phyloP scores from a whole-genome alignment of 2,888 invertebrate species.

The Ligdia adustata region DNA sequence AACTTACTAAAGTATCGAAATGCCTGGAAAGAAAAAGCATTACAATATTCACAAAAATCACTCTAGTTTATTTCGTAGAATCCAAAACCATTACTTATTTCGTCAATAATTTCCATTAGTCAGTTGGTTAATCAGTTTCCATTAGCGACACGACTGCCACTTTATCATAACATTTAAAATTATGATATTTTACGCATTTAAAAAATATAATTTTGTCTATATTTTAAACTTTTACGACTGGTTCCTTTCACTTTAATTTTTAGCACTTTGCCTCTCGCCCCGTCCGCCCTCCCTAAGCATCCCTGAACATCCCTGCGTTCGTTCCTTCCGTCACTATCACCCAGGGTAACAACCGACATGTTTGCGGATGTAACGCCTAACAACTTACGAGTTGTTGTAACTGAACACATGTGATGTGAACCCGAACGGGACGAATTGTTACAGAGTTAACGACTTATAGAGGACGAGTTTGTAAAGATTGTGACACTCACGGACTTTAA shows the following conservation, averaged over 20 bases:
- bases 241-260: not conserved
- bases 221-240: not conserved
- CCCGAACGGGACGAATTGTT: not conserved
- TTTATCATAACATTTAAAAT: no score
- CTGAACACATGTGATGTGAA: constrained; percentile 2
- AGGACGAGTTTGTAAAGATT: not conserved
- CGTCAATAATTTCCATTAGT: no score
- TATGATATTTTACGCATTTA: not conserved
- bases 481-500: no score
- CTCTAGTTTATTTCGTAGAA: no score
- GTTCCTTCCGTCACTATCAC: not conserved
- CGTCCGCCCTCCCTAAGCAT: not conserved
- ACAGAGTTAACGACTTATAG: not conserved
- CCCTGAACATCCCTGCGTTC: not conserved
- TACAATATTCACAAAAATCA: no score
- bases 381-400: constrained; percentile 6
- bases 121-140: no score
- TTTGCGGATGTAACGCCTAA: constrained; percentile 5
- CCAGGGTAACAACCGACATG: not conserved
- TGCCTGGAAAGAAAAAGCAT: no score
- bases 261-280: not conserved
- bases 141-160: no score
- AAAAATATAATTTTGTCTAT: not conserved
- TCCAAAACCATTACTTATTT: no score
- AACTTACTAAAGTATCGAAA: no score